Evolutionary conservation across 2,888 invertebrate species (phyloP).

Genomic region (Sceliomorpha sp.): DNA sequence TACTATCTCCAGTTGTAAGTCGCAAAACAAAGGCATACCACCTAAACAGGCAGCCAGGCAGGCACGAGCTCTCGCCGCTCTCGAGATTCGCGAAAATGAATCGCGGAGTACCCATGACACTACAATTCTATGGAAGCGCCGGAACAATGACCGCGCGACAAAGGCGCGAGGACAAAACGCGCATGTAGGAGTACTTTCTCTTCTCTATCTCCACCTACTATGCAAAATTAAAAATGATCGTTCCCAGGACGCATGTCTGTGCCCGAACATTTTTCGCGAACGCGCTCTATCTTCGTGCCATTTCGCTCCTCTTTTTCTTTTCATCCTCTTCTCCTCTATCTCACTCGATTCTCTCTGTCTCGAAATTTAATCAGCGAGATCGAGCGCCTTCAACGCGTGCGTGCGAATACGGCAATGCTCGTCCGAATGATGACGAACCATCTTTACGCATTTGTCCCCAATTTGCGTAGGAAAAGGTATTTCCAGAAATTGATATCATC

Average conservation of each 20-base stretch:
- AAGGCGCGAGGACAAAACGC: constrained; percentile 63
- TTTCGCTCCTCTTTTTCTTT: too few species aligned
- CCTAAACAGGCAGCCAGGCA: constrained; percentile 18
- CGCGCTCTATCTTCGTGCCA: too few species aligned
- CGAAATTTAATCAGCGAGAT: too few species aligned
- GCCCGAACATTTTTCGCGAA: background rate
- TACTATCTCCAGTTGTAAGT: constrained; percentile 1
- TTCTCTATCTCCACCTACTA: constrained; percentile 33
- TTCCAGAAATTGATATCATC: too few species aligned
- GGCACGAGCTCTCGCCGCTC: constrained; percentile 21
- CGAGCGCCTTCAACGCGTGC: too few species aligned
- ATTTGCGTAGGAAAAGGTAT: too few species aligned
- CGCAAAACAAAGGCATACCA: constrained; percentile 13
- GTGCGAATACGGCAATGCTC: too few species aligned
- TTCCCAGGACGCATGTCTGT: constrained; percentile 43
- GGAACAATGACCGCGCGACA: constrained; percentile 64
- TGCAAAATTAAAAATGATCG: constrained; percentile 70
- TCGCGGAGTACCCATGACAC: constrained; percentile 57
- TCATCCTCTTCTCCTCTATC: too few species aligned
- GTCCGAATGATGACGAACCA: too few species aligned
- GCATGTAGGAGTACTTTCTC: constrained; percentile 61
- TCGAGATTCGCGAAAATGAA: constrained; percentile 61
- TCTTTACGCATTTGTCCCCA: too few species aligned
- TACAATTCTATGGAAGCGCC: constrained; percentile 62
- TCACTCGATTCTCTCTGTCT: too few species aligned